Evolutionary conservation across 2,888 invertebrate genomes (phyloP), one percentile per base, ranked within the genome.

Genomic region (Emmelina monodactyla): DNA sequence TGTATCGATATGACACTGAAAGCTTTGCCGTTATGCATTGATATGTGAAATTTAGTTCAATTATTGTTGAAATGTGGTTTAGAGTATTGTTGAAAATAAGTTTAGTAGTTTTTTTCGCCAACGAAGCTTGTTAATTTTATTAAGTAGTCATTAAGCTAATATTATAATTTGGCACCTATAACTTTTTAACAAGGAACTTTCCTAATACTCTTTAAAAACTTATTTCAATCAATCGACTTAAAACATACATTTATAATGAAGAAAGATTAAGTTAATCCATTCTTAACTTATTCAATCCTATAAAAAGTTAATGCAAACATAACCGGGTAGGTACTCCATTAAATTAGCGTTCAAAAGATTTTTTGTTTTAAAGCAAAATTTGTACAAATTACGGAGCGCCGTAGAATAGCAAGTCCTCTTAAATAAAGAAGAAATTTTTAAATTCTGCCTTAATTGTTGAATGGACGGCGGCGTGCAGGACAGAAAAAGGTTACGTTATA

Each of bases 371-470:
- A 62, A 68, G 69, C 68, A 69, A 69, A 68, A 68, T 62, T 71
- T 64, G 53, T 59, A 70, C 69, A 66, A 75, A 76, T 76, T 76
- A 69, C 68, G 66, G 62, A 64, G 66, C 60, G 59, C 53, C 50
- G 52, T 52, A 47, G 50, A 51, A 53, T 44, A 53, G 39, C 43
- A 43, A 45, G 43, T 44, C 45, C 50, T 60, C 60, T 68, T 66
- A 65, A 67, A 66, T 62, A 70, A 70, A 63, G 58, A 58, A 57
- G 56, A 57, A 57, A 62, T 66, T 60, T 64, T 62, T 56, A 56
- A 71, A 73, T 63, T 69, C 62, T 44, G 55, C 62, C 72, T 69
- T 78, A 76, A 78, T 78, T 78, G 76, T 70, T 73, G 57, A 58
- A 48, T 34, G 45, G 53, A 45, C 36, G 22, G 43, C 32, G 30